These are phyloP conservation scores for Cotesia vestalis DNA, from an alignment of 1,140 invertebrate genomes.

Conservation along the genomic window DNA sequence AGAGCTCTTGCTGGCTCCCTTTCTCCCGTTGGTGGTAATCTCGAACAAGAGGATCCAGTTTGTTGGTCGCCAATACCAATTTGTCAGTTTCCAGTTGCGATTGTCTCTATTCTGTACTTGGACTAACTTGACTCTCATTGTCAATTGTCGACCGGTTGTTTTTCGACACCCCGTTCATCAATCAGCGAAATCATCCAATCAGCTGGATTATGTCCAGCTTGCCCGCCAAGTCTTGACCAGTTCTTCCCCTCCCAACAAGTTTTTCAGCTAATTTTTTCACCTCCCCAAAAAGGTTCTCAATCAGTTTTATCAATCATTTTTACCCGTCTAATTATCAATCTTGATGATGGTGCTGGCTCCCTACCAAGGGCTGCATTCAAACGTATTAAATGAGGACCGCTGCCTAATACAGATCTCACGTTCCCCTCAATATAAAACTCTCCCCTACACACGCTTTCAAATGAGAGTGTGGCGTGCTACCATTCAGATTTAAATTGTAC, in stretches of 20 bases:
- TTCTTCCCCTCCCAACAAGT: neutral
- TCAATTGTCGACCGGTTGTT: conserved; percentile 13
- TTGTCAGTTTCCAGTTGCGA: conserved; percentile 33
- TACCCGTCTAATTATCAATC: neutral
- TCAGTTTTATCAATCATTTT: conserved; percentile 48
- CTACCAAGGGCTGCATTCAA: too few relatives aligned
- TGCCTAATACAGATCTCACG: conserved; percentile 66
- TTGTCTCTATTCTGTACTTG: conserved; percentile 7
- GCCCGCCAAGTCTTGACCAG: conserved; percentile 3
- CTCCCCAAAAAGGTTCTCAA: conserved; percentile 59
- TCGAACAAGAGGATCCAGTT: conserved; percentile 31
- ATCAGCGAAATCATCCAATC: conserved; percentile 11
- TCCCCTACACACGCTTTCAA: conserved; percentile 23
- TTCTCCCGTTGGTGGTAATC: neutral
- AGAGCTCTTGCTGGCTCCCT: conserved; percentile 26
- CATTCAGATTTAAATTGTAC: conserved; percentile 66
- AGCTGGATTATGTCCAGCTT: neutral
- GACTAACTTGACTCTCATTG: conserved; percentile 20
- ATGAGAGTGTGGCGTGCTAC: conserved; percentile 43
- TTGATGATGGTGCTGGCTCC: too few relatives aligned
- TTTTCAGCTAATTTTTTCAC: too few relatives aligned
- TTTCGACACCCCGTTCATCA: conserved; percentile 4
- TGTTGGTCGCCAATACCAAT: conserved; percentile 37
- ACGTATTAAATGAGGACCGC: conserved; percentile 53
- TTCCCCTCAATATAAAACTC: conserved; percentile 53